phyloP scores from a whole-genome alignment of 2,113 vertebrate genomes.

The Grallaria varia region DNA sequence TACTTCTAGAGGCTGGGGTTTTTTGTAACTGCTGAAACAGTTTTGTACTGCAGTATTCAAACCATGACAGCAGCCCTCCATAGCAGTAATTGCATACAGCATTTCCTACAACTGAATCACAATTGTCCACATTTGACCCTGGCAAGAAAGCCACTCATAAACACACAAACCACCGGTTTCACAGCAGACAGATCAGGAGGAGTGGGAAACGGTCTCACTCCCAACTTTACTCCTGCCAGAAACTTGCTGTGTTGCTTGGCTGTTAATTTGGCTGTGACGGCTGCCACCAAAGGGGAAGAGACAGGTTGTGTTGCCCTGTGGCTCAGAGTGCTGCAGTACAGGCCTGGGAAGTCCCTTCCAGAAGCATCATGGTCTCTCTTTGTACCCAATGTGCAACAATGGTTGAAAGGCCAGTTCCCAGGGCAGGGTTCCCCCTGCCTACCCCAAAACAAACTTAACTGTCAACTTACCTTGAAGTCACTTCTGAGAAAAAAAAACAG shows the following conservation, averaged over 20 bases:
- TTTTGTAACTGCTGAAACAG: neutral
- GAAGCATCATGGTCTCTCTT: neutral
- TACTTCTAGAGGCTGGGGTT: fast-evolving
- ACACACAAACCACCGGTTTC: neutral
- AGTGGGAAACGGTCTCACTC: neutral
- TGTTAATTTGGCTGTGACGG: fast-evolving
- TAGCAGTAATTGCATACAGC: neutral
- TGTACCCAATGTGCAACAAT: neutral
- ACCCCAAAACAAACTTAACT: neutral
- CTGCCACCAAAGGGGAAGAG: neutral
- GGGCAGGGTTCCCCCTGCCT: neutral
- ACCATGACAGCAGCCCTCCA: neutral
- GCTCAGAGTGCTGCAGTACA: neutral
- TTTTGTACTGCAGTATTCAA: neutral
- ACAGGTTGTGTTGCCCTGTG: fast-evolving
- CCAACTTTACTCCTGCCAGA: neutral
- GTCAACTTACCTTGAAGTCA: neutral
- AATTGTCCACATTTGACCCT: neutral
- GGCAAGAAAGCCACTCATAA: neutral
- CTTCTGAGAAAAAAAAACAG: neutral
- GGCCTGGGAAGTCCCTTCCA: neutral
- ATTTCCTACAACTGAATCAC: neutral
- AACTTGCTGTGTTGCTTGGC: neutral
- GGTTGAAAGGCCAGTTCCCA: neutral
- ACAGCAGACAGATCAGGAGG: fast-evolving